A percentile compares a stretch with the other conserved stretches of the same genome.
Conservation (phyloP, 92 coral and sea anemone species). For the Muricea muricata region DNA sequence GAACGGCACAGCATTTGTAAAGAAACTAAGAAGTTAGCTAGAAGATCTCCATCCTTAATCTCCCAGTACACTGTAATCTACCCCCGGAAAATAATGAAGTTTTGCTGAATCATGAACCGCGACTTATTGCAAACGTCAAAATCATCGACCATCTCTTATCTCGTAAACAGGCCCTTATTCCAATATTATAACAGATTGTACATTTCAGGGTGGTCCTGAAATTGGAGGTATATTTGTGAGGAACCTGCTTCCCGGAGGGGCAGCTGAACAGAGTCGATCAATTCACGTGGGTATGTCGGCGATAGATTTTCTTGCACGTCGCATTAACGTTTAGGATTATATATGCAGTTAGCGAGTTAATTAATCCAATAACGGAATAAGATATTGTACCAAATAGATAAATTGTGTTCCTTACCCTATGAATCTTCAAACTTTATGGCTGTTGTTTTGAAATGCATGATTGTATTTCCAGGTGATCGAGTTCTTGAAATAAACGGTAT, state of each 20-base stretch:
- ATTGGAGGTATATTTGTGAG: conserved; percentile 93
- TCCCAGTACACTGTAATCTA: too few species aligned
- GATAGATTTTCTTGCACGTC: not conserved
- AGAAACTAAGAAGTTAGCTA: too few species aligned
- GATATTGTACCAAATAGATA: too few species aligned
- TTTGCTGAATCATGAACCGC: too few species aligned
- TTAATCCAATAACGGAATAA: too few species aligned
- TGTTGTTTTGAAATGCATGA: not conserved
- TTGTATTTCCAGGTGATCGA: conserved; percentile 79
- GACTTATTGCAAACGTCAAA: too few species aligned
- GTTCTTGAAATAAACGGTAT: conserved; percentile 92
- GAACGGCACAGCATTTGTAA: too few species aligned
- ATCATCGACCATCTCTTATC: too few species aligned
- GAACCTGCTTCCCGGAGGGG: conserved; percentile 94
- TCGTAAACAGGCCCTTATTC: too few species aligned
- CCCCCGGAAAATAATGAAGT: too few species aligned
- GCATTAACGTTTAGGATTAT: too few species aligned
- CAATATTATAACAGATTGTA: not conserved
- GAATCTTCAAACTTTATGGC: not conserved
- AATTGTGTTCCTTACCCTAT: not conserved
- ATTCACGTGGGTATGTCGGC: conserved; percentile 77
- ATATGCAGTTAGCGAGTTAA: too few species aligned
- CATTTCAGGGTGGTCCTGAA: conserved; percentile 90
- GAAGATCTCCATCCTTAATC: not conserved
- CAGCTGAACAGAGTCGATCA: conserved; percentile 96